Conservation (phyloP, 1,140 invertebrate species). For the Halictus rubicundus region DNA sequence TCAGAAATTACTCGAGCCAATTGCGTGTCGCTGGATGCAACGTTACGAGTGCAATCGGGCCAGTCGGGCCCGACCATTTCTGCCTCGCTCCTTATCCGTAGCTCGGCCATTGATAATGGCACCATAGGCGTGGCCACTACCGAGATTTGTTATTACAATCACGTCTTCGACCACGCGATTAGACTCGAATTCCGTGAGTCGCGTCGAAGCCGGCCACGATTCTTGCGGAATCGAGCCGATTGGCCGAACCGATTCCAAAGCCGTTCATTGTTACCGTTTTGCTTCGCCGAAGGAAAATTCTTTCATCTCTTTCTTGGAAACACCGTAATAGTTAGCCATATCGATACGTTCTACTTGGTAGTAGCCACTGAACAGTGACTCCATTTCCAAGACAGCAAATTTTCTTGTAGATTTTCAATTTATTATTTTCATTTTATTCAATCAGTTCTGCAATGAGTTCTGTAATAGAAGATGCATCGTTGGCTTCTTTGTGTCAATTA, state of each 20-base stretch:
- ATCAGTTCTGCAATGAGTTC: too few species aligned
- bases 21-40: conserved; percentile 54
- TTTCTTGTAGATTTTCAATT: too few species aligned
- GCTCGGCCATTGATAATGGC: conserved; percentile 63
- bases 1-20: conserved; percentile 56
- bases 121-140: conserved; percentile 64
- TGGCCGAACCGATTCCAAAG: conserved; percentile 9
- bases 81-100: conserved; percentile 57
- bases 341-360: too few species aligned
- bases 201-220: conserved; percentile 24
- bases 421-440: too few species aligned
- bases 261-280: background rate
- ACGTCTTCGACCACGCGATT: conserved; percentile 63
- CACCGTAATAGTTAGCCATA: background rate
- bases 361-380: too few species aligned
- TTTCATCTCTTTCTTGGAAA: background rate
- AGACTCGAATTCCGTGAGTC: conserved; percentile 39
- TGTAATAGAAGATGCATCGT: too few species aligned
- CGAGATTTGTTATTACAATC: conserved; percentile 73
- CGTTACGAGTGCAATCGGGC: conserved; percentile 40
- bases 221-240: conserved; percentile 33
- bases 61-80: conserved; percentile 50
- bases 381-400: too few species aligned
- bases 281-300: background rate
- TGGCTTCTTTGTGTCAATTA: too few species aligned